Evolutionary conservation across 2,113 vertebrate genomes (phyloP), one percentile per base, ranked within the genome.

Genomic region (Proteles cristata): DNA sequence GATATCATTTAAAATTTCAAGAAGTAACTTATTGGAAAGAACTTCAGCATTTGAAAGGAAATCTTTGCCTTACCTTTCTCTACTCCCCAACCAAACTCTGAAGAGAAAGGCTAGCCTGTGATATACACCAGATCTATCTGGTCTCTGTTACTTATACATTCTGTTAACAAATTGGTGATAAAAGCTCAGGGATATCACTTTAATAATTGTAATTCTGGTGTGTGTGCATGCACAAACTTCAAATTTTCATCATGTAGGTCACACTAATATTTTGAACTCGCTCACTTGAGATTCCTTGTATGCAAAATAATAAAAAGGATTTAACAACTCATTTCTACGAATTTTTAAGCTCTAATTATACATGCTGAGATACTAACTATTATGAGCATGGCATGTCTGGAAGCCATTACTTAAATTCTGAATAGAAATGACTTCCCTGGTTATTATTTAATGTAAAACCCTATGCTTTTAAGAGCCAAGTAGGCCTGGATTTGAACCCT

Each of bases 261-360:
- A 43, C 4, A 8, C 63, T 35, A 19, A 33, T 63, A 87, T 80
- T 84, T 87, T 53, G 53, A 89, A 81, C 17, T 55, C 11, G 10
- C 2, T 90, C 48, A n/a, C 35, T 26, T 55, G 33, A 48, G 5
- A 4, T 25, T 53, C 23, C 17, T 58, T 58, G 28, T 45, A 61
- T 61, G 16, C 23, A 11, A 73, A 50, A 26, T 45, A 25, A 16
- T 86, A 69, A 73, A 92, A n/a, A 89, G 11, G 16, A 85, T 35
- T 85, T 33, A 93, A 25, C 26, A 58, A 21, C 17, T 79, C 23
- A 73, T 90, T 89, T 63, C 26, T 83, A 63, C 50, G 33, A 53
- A 65, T 90, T 87, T 92, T 92, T 23, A 71, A 86, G 28, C 31
- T 82, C 23, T 86, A 39, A 86, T 92, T 89, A 86, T 33, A 35